These are phyloP conservation scores for Neomorphus geoffroyi DNA, from an alignment of 2,797 vertebrate genomes.

Conservation along the genomic window DNA sequence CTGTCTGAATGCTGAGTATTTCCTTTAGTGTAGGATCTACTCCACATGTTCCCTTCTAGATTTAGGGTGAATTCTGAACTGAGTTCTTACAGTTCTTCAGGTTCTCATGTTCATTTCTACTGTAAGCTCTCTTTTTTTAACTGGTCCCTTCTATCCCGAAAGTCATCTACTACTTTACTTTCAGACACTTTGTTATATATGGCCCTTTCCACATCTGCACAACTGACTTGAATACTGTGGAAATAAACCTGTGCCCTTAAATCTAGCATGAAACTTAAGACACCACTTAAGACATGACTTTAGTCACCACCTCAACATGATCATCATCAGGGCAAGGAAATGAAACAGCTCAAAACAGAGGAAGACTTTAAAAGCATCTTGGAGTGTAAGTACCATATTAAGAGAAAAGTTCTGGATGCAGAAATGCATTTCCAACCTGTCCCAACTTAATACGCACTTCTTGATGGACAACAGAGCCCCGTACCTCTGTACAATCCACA, in stretches of 20 bases:
- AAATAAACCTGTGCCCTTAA: background rate
- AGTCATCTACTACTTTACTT: background rate
- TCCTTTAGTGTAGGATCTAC: background rate
- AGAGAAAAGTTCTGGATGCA: background rate
- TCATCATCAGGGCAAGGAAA: background rate
- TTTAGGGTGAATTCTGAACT: background rate
- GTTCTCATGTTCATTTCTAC: background rate
- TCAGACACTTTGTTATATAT: background rate
- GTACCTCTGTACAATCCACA: background rate
- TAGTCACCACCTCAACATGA: background rate
- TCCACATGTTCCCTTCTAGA: background rate
- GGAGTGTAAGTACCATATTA: background rate
- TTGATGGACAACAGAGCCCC: background rate
- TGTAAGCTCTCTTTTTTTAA: background rate
- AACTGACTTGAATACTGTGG: background rate
- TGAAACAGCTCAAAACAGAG: background rate
- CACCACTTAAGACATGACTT: no score
- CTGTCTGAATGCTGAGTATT: background rate
- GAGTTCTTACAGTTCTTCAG: background rate
- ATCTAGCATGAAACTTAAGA: background rate
- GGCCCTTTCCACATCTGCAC: background rate
- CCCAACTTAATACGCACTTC: background rate
- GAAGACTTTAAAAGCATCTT: background rate
- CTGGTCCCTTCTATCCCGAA: background rate
- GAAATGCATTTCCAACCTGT: background rate